phyloP scores from a whole-genome alignment of 1,140 invertebrate genomes.

The Liolophura sinensis region DNA sequence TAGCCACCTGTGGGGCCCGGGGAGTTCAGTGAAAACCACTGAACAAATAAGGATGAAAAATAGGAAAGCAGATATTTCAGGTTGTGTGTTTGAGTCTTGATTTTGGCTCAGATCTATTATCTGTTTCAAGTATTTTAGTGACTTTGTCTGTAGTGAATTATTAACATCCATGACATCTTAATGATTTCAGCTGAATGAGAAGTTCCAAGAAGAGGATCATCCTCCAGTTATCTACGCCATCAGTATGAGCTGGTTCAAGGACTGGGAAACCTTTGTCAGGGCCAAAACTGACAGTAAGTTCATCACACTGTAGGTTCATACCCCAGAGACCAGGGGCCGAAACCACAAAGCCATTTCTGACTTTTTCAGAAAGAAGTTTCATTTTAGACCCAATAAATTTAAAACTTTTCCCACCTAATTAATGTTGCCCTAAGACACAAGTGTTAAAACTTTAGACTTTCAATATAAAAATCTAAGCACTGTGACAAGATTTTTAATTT shows the following conservation, averaged over 20 bases:
- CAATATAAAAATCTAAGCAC: too few species aligned
- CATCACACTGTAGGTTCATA: background rate
- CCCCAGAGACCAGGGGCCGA: too few species aligned
- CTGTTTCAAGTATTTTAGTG: background rate
- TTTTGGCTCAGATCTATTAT: background rate
- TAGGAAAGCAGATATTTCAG: too few species aligned
- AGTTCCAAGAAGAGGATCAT: slow-evolving; percentile 65
- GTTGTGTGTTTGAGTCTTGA: too few species aligned
- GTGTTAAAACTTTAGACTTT: too few species aligned
- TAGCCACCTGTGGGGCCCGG: too few species aligned
- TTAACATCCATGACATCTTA: slow-evolving; percentile 1
- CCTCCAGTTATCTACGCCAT: slow-evolving; percentile 77
- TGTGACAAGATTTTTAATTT: too few species aligned
- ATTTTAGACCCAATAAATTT: background rate
- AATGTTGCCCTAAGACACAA: too few species aligned
- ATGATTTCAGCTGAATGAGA: slow-evolving; percentile 66
- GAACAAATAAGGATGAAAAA: too few species aligned
- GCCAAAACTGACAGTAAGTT: slow-evolving; percentile 65
- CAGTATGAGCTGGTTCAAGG: slow-evolving; percentile 85
- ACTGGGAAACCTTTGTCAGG: slow-evolving; percentile 87
- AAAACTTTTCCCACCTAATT: background rate
- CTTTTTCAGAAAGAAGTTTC: background rate
- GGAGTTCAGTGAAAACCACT: too few species aligned
- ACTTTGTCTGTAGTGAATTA: too few species aligned
- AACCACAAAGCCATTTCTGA: too few species aligned